Percentiles rank a stretch among this genome's conserved stretches.
Evolutionary conservation across 2,113 vertebrate species (phyloP).

Genomic region (Bombycilla garrulus): DNA sequence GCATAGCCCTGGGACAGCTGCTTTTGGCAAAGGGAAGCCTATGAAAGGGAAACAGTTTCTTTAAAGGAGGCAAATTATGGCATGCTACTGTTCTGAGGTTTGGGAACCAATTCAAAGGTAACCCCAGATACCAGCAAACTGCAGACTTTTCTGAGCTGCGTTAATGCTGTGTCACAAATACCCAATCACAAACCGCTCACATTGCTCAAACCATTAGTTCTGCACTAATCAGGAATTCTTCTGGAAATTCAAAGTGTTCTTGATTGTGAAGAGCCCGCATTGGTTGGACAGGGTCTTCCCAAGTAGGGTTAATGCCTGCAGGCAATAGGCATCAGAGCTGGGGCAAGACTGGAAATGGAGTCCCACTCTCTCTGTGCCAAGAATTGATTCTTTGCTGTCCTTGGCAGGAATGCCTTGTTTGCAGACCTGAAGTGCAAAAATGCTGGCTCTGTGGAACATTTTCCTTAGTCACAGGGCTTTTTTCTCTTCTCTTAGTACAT

Average conservation of each 20-base stretch:
- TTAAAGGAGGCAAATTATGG: not conserved
- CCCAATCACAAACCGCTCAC: not conserved
- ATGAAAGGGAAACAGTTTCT: not conserved
- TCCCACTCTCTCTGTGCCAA: not conserved
- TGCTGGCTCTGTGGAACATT: not conserved
- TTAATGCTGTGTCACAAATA: not conserved
- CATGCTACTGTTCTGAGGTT: not conserved
- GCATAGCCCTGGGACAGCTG: not conserved
- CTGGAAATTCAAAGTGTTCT: not conserved
- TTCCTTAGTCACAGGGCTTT: not conserved
- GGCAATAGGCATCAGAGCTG: not conserved
- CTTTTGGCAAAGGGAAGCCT: not conserved
- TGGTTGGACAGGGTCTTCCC: not conserved
- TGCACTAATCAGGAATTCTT: not conserved
- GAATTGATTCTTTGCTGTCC: not conserved
- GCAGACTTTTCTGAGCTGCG: not conserved
- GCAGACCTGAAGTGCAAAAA: not conserved
- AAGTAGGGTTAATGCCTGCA: not conserved
- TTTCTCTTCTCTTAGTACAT: constrained; percentile 81
- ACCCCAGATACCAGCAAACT: not conserved
- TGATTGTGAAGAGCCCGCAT: not conserved
- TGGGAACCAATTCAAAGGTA: not conserved
- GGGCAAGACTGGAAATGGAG: not conserved
- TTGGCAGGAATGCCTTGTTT: not conserved
- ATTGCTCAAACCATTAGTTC: not conserved